Conservation (phyloP, 2,888 invertebrate species). For the Tridacna gigas region DNA sequence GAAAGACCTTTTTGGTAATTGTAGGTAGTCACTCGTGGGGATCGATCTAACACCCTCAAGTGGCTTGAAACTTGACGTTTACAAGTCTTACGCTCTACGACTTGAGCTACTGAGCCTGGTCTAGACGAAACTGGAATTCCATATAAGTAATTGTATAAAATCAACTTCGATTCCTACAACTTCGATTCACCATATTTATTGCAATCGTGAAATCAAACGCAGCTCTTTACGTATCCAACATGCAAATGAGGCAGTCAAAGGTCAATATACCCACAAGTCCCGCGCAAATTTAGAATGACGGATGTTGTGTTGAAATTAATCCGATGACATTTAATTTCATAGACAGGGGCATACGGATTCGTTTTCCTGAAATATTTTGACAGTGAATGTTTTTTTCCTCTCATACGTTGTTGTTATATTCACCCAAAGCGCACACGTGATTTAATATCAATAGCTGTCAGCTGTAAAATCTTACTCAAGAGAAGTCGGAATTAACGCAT, state of each 20-base stretch:
- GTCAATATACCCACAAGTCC: conserved; percentile 72
- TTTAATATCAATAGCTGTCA: background rate
- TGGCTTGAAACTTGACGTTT: too few species aligned
- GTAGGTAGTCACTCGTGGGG: too few species aligned
- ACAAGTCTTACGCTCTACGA: too few species aligned
- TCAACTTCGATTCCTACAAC: too few species aligned
- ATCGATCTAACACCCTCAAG: too few species aligned
- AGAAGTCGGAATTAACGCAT: background rate
- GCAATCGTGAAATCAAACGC: background rate
- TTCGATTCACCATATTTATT: too few species aligned
- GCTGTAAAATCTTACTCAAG: background rate
- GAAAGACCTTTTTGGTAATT: too few species aligned
- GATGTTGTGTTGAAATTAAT: background rate
- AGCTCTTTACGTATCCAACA: background rate
- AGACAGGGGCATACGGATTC: background rate
- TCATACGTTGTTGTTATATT: background rate
- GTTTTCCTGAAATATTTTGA: conserved; percentile 5
- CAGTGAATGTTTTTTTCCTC: background rate
- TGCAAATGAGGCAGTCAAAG: conserved; percentile 46
- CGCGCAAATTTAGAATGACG: conserved; percentile 67
- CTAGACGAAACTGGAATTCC: too few species aligned
- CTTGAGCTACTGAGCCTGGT: too few species aligned
- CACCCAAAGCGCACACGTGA: background rate
- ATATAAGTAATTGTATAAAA: too few species aligned
- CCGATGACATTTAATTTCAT: conserved; percentile 4